Evolutionary conservation across 1,140 invertebrate species (phyloP).

Genomic region (Littorina saxatilis): DNA sequence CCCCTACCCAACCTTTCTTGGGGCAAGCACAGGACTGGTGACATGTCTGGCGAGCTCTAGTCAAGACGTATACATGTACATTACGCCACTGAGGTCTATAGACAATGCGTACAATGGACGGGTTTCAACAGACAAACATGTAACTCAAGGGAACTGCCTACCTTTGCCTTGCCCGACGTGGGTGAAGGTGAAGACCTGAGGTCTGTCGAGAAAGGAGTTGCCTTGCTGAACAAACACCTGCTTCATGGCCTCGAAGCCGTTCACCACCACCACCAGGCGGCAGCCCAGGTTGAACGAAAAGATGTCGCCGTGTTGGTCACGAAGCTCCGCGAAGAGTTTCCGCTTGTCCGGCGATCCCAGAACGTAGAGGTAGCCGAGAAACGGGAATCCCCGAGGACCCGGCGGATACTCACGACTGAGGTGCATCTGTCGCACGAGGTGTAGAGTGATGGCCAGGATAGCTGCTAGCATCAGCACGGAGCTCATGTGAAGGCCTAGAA

Average conservation of each 20-base stretch:
- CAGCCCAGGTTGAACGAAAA: slow-evolving; percentile 44
- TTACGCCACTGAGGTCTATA: no score
- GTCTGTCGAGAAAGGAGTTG: slow-evolving; percentile 43
- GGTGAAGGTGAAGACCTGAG: slow-evolving; percentile 41
- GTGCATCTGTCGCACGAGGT: not conserved
- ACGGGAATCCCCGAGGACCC: slow-evolving; percentile 39
- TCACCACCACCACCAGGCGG: slow-evolving; percentile 47
- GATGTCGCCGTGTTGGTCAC: slow-evolving; percentile 48
- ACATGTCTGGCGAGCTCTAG: not conserved
- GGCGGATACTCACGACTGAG: slow-evolving; percentile 29
- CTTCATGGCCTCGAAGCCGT: slow-evolving; percentile 44
- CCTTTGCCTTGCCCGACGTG: slow-evolving; percentile 48
- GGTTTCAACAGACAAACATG: not conserved
- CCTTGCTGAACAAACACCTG: slow-evolving; percentile 48
- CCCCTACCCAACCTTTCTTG: no score
- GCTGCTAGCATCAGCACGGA: not conserved
- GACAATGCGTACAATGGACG: not conserved
- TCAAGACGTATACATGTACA: not conserved
- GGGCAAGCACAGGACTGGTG: no score
- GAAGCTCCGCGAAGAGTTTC: slow-evolving; percentile 28
- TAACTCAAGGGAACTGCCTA: slow-evolving; percentile 1
- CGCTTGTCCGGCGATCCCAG: slow-evolving; percentile 25
- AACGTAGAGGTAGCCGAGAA: slow-evolving; percentile 41
- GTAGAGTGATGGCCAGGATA: not conserved
- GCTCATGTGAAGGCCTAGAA: not conserved